Percentiles rank a stretch among this genome's conserved stretches.
phyloP scores from a whole-genome alignment of 2,888 invertebrate species.

The Spisula subtruncata region DNA sequence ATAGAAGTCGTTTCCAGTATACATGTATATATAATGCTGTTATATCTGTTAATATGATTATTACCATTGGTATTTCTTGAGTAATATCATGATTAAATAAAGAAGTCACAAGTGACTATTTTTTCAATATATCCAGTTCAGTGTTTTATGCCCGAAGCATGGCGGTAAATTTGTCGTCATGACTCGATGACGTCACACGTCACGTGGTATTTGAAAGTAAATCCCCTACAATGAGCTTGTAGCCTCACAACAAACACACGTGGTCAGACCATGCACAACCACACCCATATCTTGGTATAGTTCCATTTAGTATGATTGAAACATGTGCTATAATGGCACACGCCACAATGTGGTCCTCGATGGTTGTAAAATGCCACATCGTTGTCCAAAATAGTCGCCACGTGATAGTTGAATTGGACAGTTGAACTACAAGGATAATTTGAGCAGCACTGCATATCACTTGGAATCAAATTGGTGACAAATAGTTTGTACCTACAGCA shows the following conservation, averaged over 20 bases:
- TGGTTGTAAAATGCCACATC: no score
- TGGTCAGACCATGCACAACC: neutral
- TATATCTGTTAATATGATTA: slow-evolving; percentile 79
- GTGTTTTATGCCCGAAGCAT: slow-evolving; percentile 24
- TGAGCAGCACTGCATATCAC: no score
- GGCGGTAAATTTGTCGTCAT: neutral
- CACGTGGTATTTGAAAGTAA: neutral
- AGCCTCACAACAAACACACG: neutral
- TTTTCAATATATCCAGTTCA: slow-evolving; percentile 74
- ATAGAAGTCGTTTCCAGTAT: slow-evolving; percentile 59
- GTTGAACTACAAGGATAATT: no score
- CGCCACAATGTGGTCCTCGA: no score
- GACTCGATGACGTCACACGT: neutral
- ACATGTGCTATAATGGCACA: no score
- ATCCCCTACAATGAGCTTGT: neutral
- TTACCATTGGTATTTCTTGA: slow-evolving; percentile 75
- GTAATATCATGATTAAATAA: slow-evolving; percentile 79
- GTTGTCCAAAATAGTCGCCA: no score
- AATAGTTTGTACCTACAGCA: no score
- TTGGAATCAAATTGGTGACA: no score
- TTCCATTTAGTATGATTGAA: no score
- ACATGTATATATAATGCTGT: slow-evolving; percentile 70
- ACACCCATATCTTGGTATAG: neutral
- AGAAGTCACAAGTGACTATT: slow-evolving; percentile 83
- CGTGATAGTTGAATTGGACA: no score